A percentile compares a stretch with the other conserved stretches of the same genome.
These are phyloP conservation scores for Agrotis ipsilon DNA, from an alignment of 2,888 invertebrate genomes.

Conservation along the genomic window DNA sequence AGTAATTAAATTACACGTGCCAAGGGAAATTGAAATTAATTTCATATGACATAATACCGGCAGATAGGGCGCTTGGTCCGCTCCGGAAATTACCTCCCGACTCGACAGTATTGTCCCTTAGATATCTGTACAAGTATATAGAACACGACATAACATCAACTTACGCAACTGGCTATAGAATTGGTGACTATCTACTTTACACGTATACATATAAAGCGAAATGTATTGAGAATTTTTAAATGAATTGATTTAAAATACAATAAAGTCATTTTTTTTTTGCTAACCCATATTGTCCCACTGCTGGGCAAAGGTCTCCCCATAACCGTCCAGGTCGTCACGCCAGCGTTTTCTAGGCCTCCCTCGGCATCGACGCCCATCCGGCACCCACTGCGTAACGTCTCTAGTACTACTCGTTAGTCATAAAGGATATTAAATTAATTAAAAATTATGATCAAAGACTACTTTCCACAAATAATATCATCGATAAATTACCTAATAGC, in stretches of 20 bases:
- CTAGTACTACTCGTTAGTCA: too few relatives aligned
- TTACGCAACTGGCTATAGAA: slow-evolving; percentile 9
- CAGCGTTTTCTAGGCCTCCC: too few relatives aligned
- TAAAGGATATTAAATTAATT: slow-evolving; percentile 2
- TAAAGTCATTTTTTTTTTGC: too few relatives aligned
- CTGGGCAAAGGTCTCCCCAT: too few relatives aligned
- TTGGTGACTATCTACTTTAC: not conserved
- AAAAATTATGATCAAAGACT: slow-evolving; percentile 9
- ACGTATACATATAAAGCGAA: not conserved
- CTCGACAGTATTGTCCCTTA: slow-evolving; percentile 40
- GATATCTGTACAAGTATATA: slow-evolving; percentile 31
- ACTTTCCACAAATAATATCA: slow-evolving; percentile 6
- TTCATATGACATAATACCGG: slow-evolving; percentile 41
- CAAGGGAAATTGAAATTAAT: slow-evolving; percentile 50
- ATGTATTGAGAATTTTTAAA: slow-evolving; percentile 9
- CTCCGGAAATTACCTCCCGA: slow-evolving; percentile 57
- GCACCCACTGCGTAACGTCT: too few relatives aligned
- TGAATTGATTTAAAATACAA: slow-evolving; percentile 4
- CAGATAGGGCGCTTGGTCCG: slow-evolving; percentile 36
- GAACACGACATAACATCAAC: slow-evolving; percentile 20
- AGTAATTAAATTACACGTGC: slow-evolving; percentile 38
- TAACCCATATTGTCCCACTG: too few relatives aligned
- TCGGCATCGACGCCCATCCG: too few relatives aligned
- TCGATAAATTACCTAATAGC: slow-evolving; percentile 17
- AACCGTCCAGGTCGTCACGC: too few relatives aligned